Percentiles rank a stretch among this genome's conserved stretches.
These are phyloP conservation scores for Anas platyrhynchos DNA, from an alignment of 2,113 vertebrate species.

Conservation along the genomic window DNA sequence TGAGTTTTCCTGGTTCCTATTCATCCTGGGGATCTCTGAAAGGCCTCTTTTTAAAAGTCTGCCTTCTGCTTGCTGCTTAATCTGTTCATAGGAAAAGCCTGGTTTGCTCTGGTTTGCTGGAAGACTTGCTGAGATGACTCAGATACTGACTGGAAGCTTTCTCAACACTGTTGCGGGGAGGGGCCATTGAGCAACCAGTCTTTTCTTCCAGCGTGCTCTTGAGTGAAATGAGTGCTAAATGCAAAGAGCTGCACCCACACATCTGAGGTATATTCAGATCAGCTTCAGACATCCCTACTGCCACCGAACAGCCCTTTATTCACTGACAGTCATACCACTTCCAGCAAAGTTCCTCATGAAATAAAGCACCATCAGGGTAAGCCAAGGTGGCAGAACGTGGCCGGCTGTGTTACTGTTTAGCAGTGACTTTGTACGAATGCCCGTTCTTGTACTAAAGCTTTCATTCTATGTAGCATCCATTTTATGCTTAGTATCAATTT, in stretches of 20 bases:
- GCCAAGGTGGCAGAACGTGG: neutral
- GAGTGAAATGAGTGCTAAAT: slow-evolving; percentile 3
- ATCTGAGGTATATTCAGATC: slow-evolving; percentile 8
- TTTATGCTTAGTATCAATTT: neutral
- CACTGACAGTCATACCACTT: neutral
- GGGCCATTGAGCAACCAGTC: slow-evolving; percentile 28
- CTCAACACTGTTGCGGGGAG: neutral
- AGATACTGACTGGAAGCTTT: slow-evolving; percentile 64
- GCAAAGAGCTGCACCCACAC: neutral
- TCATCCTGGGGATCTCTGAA: neutral
- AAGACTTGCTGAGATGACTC: slow-evolving; percentile 59
- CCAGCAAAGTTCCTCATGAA: neutral
- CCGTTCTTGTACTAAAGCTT: neutral
- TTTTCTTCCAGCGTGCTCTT: neutral
- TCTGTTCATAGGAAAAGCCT: slow-evolving; percentile 60
- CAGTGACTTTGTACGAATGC: neutral
- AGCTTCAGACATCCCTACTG: slow-evolving; percentile 25
- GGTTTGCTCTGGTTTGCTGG: slow-evolving; percentile 53
- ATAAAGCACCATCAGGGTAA: neutral
- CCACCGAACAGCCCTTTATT: neutral
- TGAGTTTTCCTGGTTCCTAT: neutral
- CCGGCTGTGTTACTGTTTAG: neutral
- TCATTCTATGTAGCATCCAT: neutral
- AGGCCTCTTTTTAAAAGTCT: neutral
- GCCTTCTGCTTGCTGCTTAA: slow-evolving; percentile 6